Percentiles rank a stretch among this genome's conserved stretches.
Evolutionary conservation across 2,113 vertebrate genomes (phyloP).

Genomic region (Microcebus lehilahytsara): DNA sequence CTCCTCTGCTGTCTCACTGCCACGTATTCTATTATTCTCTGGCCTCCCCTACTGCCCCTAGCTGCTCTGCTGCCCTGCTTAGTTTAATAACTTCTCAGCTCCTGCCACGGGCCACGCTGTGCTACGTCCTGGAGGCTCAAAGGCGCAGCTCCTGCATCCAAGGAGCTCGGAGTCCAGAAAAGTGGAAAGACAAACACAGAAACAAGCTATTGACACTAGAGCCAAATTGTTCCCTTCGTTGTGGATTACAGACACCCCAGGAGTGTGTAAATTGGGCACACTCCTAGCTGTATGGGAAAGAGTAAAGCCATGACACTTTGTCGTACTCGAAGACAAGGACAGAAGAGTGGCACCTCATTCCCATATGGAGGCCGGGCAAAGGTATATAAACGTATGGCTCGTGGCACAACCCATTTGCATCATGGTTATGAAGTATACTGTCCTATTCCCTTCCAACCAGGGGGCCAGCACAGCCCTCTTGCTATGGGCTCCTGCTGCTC

Average conservation of each 20-base stretch:
- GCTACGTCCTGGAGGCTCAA: no score
- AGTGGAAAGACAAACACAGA: neutral
- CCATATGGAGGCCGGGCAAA: no score
- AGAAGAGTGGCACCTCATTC: neutral
- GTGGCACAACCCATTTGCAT: accelerated
- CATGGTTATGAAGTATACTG: no score
- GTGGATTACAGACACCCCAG: no score
- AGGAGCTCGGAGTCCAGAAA: neutral
- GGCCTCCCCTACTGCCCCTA: neutral
- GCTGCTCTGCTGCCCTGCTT: neutral
- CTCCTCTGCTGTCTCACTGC: neutral
- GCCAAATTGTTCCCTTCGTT: neutral
- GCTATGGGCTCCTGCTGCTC: neutral
- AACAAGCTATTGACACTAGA: neutral
- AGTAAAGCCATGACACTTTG: neutral
- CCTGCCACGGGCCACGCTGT: no score
- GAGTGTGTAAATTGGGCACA: neutral
- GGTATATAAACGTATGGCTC: neutral
- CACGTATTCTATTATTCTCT: no score
- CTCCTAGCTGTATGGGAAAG: neutral
- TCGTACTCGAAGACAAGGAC: no score
- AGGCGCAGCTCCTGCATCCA: neutral
- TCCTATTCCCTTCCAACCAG: no score
- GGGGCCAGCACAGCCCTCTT: neutral
- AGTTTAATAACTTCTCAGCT: neutral